Base-by-base conservation (phyloP, 2,888 invertebrate genomes). In the Eupeodes latifasciatus region DNA sequence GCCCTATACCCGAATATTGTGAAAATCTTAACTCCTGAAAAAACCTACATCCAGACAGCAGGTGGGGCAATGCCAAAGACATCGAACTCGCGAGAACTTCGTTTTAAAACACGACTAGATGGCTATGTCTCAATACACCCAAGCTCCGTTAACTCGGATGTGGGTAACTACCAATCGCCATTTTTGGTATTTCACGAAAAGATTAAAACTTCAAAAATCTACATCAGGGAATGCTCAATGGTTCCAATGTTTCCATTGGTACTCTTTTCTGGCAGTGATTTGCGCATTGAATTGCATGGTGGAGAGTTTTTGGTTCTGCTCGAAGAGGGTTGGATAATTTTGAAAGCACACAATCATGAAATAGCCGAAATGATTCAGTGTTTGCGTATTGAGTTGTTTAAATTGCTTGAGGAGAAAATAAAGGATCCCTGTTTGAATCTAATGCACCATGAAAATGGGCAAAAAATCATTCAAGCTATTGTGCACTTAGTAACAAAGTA, bases 1-100 rank as follows among this genome's bases (percentile, higher is more conserved):
- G 98, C 99, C 0, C 94, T 98, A 27, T 99, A 99, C 93, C 99
- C 99, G 0, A 98, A 98, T 92, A 95, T 99, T 49, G 97, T 98
- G 0, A 96, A 97, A 94, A 96, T 94, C 0, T 94, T 97, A 69
- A 97, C 96, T 0, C 97, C 97, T 0, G 96, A 96, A 90, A 96
- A 97, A 91, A 96, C 96, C 0, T 97, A 96, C 92, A 95, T 96
- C 91, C 95, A 96, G 92, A 96, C 96, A 91, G 95, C 95, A 0
- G 95, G 95, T 2, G 97, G 97, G 0, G 97, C 97, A 0, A 95
- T 97, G 72, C 96, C 97, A 0, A 95, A 96, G 11, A 95, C 96
- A 80, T 95, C 96, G 0, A 95, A 94, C n/a, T 95, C 96, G 0
- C 96, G 95, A 90, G 97, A 97, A 90, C 93, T 97, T 12, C 95